Conservation (phyloP, 2,797 vertebrate genomes). For the Smutsia temminckii region DNA sequence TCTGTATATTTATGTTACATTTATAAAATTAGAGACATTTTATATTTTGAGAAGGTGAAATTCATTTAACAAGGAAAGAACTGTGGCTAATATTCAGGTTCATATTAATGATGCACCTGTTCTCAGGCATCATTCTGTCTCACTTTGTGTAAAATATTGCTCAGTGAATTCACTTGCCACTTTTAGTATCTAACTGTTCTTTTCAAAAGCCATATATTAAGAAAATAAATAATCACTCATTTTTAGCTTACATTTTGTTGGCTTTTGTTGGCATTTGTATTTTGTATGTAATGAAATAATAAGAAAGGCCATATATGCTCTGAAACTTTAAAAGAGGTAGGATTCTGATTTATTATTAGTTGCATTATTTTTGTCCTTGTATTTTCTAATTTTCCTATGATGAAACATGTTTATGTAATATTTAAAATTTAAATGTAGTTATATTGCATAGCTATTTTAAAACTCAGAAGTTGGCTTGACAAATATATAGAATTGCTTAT, state of each 20-base stretch:
- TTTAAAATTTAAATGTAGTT: slow-evolving; percentile 21
- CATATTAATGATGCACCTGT: background rate
- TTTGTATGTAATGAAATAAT: slow-evolving; percentile 35
- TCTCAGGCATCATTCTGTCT: background rate
- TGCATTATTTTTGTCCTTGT: background rate
- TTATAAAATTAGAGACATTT: background rate
- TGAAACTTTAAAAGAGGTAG: slow-evolving; percentile 9
- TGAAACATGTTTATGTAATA: background rate
- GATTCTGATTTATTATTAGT: background rate
- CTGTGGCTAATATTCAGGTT: background rate
- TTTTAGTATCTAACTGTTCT: background rate
- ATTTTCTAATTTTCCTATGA: background rate
- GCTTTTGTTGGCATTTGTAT: background rate
- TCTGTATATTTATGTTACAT: background rate
- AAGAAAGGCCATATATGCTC: background rate
- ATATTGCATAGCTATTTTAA: background rate
- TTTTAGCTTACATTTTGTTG: background rate
- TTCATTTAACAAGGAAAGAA: background rate
- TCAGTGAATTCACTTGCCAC: background rate
- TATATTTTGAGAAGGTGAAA: background rate
- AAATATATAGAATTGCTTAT: background rate
- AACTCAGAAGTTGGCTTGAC: slow-evolving; percentile 21
- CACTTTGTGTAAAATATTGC: background rate
- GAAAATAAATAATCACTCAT: background rate
- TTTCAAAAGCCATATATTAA: slow-evolving; percentile 24